These are phyloP conservation scores for Cephalotes varians DNA, from an alignment of 2,888 invertebrate species.

Conservation along the genomic window DNA sequence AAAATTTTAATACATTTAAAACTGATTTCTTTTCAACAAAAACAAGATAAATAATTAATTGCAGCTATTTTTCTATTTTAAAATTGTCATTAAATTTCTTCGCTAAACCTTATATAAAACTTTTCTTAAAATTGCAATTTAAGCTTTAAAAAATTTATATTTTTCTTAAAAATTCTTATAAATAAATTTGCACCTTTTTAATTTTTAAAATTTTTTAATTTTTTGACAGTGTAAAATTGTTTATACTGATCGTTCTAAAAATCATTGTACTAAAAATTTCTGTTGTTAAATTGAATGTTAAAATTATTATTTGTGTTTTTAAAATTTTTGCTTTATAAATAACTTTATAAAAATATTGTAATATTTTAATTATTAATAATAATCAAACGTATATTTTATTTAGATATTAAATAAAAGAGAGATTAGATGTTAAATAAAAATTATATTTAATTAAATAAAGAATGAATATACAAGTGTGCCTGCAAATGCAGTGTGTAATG, in stretches of 20 bases:
- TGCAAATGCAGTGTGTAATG: neutral
- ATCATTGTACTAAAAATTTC: too few species aligned
- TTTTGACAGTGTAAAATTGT: neutral
- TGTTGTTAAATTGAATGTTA: too few species aligned
- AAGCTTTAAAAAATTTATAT: neutral
- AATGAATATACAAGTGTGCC: neutral
- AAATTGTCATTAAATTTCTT: neutral
- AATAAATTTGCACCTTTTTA: neutral
- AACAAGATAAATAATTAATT: neutral
- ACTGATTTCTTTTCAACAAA: neutral
- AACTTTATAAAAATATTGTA: too few species aligned
- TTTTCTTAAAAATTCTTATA: neutral
- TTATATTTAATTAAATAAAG: neutral
- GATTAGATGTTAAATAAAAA: neutral
- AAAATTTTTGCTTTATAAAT: too few species aligned
- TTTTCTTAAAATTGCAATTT: neutral
- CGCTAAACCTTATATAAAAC: neutral
- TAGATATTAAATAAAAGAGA: neutral
- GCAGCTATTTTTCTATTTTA: neutral
- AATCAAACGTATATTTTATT: neutral
- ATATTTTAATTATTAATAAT: neutral
- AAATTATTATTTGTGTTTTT: too few species aligned
- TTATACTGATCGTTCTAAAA: neutral
- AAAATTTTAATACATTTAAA: neutral
- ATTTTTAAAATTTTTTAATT: neutral